Evolutionary conservation across 1,140 invertebrate genomes (phyloP), one percentile per base, ranked within the genome.

Genomic region (Octopus bimaculoides): DNA sequence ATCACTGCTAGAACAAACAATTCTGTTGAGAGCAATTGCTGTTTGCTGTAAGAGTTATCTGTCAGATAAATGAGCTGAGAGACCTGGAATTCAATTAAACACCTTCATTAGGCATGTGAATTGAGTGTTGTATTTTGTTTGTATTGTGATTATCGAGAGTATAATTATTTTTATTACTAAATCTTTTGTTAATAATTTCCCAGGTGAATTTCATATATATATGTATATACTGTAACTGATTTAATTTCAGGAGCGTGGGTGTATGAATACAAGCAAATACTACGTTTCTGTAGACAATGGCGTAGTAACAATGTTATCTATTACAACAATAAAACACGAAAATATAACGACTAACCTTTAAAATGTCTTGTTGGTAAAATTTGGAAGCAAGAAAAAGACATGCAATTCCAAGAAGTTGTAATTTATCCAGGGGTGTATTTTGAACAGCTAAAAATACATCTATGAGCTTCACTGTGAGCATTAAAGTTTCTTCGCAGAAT

Each of bases 401-500:
- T 1, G 88, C 86, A 79, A 90, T 87, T 6, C 89, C 89, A 0
- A 89, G 78, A 7, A 90, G 84, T 78, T 90, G 89, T 3, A 89
- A 79, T 12, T 83, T 77, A 54, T 79, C 73, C 10, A 85, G 79
- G 8, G 71, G 54, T 14, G 83, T 78, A 8, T 41, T 79, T 14
- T 81, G 77, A 5, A 77, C 69, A 4, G 78, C 69, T 9, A 89
- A 81, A 78, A 85, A 87, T 53, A 81, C 79, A 81, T 90, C 89
- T 26, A 89, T 84, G 54, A 90, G 54, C 9, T 77, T 80, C 5
- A 87, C 86, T 55, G 82, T 79, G 76, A 90, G 78, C 80, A 89
- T 87, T 54, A 89, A 77, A n/a, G 88, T 88, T 54, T 87, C 84
- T 26, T 86, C 84, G 9, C 80, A 81, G 9, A 89, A 77, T 53